Base-by-base conservation (phyloP, 2,113 vertebrate species). In the Thalassoma bifasciatum region DNA sequence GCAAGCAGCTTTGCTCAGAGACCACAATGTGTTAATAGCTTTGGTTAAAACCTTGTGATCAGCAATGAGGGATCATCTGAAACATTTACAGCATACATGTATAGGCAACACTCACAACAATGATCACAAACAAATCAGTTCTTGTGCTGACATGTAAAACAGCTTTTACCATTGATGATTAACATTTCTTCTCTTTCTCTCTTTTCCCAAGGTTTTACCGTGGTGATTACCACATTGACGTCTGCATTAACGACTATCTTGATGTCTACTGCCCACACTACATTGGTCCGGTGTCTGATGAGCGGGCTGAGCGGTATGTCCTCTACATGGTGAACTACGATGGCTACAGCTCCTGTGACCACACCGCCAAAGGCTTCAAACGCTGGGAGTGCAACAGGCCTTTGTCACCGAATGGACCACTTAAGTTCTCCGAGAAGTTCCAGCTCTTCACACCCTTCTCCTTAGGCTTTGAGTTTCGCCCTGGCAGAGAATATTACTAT, bases 291-390 rank as follows among this genome's bases (percentile, higher is more conserved):
- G 95, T 97, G n/a, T 95, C 96, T 0, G 96, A 97, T 77, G 97
- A 97, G 26, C 95, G 95, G 78, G 95, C 96, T 0, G 98, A 99
- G 87, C 96, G 95, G 54, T 99, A 99, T 26, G 76, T 99, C 90
- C 96, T 99, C 71, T 99, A 97, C 94, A 99, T 99, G 98, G 98
- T 99, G 84, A 99, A 99, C 95, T 99, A 98, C 49, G 98, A 99
- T 19, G 98, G 98, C 92, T 99, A 99, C 94, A 98, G 95, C 86
- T 95, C 96, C 81, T 99, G 98, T 0, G 98, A 99, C 91, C 96
- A 98, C 81, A 98, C 96, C 8, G 95, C 97, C 81, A 99, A 99
- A 87, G 98, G 98, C 36, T 99, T 99, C 94, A 99, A 99, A 83
- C 96, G 98, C 86, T 99, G 98, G 98, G 97, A 99, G 89, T 99